These are phyloP conservation scores for Dipus sagitta DNA, from an alignment of 2,797 vertebrate genomes.

Conservation along the genomic window DNA sequence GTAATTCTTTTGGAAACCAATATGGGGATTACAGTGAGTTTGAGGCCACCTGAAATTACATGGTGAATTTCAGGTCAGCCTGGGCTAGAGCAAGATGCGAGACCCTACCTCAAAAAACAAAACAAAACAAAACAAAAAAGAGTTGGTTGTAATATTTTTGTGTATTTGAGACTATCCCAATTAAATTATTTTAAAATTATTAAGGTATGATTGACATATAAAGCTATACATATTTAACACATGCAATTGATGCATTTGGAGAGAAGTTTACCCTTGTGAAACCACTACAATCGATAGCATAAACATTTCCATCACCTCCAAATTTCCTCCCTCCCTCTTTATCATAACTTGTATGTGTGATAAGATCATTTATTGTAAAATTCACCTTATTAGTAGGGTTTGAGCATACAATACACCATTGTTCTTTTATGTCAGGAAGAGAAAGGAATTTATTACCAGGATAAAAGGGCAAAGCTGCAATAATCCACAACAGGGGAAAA, in stretches of 20 bases:
- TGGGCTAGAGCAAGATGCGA: too few relatives aligned
- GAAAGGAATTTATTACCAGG: too few relatives aligned
- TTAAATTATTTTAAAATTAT: conserved; percentile 8
- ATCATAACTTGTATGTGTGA: background rate
- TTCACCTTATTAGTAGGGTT: background rate
- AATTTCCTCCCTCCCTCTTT: background rate
- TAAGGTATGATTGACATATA: background rate
- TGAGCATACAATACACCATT: background rate
- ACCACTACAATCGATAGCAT: background rate
- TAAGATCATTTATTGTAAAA: background rate
- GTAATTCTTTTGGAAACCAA: background rate
- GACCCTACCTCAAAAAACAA: too few relatives aligned
- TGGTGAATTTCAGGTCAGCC: too few relatives aligned
- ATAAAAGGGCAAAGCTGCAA: too few relatives aligned
- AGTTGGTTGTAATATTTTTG: background rate
- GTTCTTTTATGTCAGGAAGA: background rate
- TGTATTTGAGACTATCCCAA: background rate
- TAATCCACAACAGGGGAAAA: too few relatives aligned
- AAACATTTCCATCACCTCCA: background rate
- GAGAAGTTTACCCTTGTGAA: background rate
- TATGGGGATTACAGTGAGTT: background rate
- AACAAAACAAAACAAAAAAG: background rate
- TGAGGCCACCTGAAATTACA: too few relatives aligned
- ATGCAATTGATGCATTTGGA: background rate
- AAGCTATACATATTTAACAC: background rate